phyloP scores from a whole-genome alignment of 2,113 vertebrate genomes.

The Leptocoma aspasia region DNA sequence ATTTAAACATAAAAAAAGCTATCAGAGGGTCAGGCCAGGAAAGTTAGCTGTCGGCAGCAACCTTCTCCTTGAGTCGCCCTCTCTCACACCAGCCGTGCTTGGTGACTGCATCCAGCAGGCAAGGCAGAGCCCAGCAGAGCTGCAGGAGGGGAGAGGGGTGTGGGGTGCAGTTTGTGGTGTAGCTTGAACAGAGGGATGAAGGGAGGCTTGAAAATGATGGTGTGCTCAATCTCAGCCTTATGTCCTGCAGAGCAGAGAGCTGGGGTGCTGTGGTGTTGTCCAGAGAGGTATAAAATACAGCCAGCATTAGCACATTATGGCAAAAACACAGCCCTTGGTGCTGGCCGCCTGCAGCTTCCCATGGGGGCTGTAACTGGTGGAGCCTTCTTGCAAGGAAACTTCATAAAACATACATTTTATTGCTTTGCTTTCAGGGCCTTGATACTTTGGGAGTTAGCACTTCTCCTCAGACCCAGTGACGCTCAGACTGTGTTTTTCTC shows the following conservation, averaged over 20 bases:
- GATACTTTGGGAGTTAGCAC: background rate
- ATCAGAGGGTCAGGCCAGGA: background rate
- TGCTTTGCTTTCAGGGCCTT: background rate
- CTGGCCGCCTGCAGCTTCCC: background rate
- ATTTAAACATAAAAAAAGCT: constrained; percentile 1
- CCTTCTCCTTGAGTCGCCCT: background rate
- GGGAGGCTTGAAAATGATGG: background rate
- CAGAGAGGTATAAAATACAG: background rate
- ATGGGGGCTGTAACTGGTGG: background rate
- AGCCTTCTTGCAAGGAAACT: background rate
- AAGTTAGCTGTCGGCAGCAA: background rate
- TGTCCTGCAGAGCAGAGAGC: background rate
- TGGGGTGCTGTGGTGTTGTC: background rate
- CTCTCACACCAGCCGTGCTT: background rate
- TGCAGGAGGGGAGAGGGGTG: background rate
- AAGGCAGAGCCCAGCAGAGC: background rate
- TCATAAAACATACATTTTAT: background rate
- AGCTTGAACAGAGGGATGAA: background rate
- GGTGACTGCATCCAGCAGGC: background rate
- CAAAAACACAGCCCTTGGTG: background rate
- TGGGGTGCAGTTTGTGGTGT: fast-evolving
- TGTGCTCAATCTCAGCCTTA: background rate
- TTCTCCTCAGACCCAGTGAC: background rate
- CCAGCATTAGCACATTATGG: background rate
- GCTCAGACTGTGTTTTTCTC: background rate